Conservation (phyloP, 1,140 invertebrate species). For the Wasmannia auropunctata region DNA sequence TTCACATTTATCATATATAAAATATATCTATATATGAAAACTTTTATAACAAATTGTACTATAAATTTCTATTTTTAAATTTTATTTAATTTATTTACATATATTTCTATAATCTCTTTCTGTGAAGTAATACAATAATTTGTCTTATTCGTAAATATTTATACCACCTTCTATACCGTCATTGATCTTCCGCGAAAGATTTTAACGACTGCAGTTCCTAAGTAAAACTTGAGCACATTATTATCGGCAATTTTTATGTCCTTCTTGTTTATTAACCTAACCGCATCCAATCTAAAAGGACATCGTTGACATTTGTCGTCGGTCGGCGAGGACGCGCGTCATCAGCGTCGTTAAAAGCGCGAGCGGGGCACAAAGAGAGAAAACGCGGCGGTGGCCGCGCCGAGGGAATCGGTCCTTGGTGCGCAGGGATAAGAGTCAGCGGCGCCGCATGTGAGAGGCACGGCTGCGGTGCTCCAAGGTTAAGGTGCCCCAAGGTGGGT, state of each 20-base stretch:
- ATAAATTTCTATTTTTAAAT: too few species aligned
- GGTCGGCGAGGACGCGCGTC: neutral
- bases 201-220: neutral
- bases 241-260: neutral
- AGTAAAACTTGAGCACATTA: neutral
- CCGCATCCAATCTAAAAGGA: conserved; percentile 20
- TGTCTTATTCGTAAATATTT: neutral
- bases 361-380: neutral
- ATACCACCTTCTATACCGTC: too few species aligned
- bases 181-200: neutral
- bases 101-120: neutral
- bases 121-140: neutral
- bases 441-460: conserved; percentile 65
- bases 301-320: conserved; percentile 3
- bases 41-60: too few species aligned
- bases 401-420: conserved; percentile 11
- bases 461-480: conserved; percentile 68
- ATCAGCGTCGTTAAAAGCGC: neutral
- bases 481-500: conserved; percentile 69
- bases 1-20: too few species aligned
- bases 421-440: neutral
- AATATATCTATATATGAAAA: too few species aligned
- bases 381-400: neutral
- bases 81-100: neutral
- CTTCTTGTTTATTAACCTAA: neutral